phyloP scores from a whole-genome alignment of 2,888 invertebrate genomes.

The Bhutanitis thaidina region DNA sequence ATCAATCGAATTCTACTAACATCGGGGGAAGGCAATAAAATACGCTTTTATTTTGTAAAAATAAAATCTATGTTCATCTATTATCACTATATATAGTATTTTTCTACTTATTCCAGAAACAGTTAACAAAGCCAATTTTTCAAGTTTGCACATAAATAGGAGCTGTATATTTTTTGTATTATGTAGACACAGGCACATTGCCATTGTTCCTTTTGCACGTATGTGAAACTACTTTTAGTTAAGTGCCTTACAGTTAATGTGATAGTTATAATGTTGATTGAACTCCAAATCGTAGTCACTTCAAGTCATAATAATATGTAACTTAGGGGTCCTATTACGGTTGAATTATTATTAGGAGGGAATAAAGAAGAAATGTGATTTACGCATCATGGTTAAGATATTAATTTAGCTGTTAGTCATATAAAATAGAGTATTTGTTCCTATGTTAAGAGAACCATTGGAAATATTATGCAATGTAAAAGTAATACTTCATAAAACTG shows the following conservation, averaged over 20 bases:
- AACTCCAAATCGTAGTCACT: conserved; percentile 75
- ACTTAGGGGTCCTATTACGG: conserved; percentile 63
- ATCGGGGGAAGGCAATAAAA: conserved; percentile 85
- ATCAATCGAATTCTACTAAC: conserved; percentile 48
- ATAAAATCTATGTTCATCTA: conserved; percentile 46
- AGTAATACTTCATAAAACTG: conserved; percentile 57
- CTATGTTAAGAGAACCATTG: conserved; percentile 58
- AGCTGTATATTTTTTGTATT: conserved; percentile 39
- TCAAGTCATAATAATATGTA: conserved; percentile 80
- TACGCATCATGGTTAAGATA: conserved; percentile 48
- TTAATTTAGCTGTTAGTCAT: conserved; percentile 49
- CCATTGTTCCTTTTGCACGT: conserved; percentile 63
- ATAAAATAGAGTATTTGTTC: conserved; percentile 60
- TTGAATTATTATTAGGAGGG: conserved; percentile 48
- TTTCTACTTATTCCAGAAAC: conserved; percentile 20
- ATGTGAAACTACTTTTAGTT: conserved; percentile 43
- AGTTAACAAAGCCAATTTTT: conserved; percentile 14
- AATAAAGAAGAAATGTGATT: conserved; percentile 64
- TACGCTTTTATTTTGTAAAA: conserved; percentile 82
- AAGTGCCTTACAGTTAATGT: conserved; percentile 58
- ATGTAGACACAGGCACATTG: conserved; percentile 32
- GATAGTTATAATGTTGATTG: conserved; percentile 67
- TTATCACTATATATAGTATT: conserved; percentile 23
- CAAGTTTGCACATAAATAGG: conserved; percentile 23
- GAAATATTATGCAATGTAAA: conserved; percentile 50